These are phyloP conservation scores for Chrysocyon brachyurus DNA, from an alignment of 2,797 vertebrate species.

Conservation along the genomic window DNA sequence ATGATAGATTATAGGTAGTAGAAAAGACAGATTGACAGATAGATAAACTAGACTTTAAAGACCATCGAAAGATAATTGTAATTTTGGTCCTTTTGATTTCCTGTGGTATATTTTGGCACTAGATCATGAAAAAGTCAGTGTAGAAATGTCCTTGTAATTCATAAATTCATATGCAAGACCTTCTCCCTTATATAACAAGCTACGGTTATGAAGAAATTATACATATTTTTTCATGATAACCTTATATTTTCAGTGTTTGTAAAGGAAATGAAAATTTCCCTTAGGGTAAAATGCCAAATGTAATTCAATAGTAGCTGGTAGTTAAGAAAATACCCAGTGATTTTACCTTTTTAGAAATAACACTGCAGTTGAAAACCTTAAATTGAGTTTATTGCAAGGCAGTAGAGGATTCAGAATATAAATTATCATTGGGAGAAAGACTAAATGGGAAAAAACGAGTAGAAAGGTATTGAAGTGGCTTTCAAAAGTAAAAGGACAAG, in stretches of 20 bases:
- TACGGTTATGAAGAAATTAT: not conserved
- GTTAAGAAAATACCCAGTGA: not conserved
- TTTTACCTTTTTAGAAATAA: slow-evolving; percentile 37
- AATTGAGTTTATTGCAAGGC: not conserved
- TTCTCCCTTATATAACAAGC: not conserved
- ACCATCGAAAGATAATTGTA: not conserved
- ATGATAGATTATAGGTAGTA: too few relatives aligned
- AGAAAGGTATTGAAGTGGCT: not conserved
- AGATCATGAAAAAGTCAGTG: not conserved
- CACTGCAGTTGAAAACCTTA: not conserved
- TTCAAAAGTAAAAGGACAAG: not conserved
- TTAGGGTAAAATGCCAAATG: not conserved
- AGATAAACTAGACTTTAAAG: not conserved
- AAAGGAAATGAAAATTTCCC: not conserved
- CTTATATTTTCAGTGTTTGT: slow-evolving; percentile 10
- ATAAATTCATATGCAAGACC: not conserved
- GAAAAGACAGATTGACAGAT: too few relatives aligned
- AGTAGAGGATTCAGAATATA: slow-evolving; percentile 41
- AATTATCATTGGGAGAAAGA: not conserved
- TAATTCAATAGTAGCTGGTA: not conserved
- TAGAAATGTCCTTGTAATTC: not conserved
- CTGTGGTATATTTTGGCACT: not conserved
- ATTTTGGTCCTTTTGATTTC: not conserved
- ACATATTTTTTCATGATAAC: not conserved
- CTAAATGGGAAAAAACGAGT: not conserved